A percentile compares a stretch with the other conserved stretches of the same genome.
Evolutionary conservation across 2,797 vertebrate genomes (phyloP).

Genomic region (Odontamblyopus lacepedii): DNA sequence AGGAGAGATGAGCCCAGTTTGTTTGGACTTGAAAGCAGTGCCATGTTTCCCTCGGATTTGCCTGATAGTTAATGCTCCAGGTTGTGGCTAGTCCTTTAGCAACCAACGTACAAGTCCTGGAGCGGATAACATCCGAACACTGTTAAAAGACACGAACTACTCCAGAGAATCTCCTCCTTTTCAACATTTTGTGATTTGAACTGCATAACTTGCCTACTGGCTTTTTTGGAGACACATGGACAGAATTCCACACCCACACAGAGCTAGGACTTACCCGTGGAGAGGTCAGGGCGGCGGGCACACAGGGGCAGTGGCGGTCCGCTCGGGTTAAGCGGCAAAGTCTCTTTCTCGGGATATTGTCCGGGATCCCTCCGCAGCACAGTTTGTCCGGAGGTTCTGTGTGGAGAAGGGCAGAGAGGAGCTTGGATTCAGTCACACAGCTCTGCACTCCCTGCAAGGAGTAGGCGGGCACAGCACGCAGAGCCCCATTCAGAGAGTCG

Average conservation of each 20-base stretch:
- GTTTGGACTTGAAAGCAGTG: slow-evolving; percentile 40
- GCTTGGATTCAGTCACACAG: slow-evolving; percentile 70
- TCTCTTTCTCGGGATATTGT: slow-evolving; percentile 20
- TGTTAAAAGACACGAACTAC: slow-evolving; percentile 20
- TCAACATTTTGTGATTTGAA: slow-evolving; percentile 19
- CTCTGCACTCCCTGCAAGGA: slow-evolving; percentile 69
- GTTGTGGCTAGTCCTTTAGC: slow-evolving; percentile 32
- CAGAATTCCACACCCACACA: slow-evolving; percentile 43
- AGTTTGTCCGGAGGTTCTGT: slow-evolving; percentile 63
- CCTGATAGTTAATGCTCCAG: slow-evolving; percentile 41
- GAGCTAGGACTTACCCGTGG: slow-evolving; percentile 61
- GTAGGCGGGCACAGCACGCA: slow-evolving; percentile 64
- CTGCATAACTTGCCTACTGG: slow-evolving; percentile 22
- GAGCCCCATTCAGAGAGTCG: slow-evolving; percentile 65
- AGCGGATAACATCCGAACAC: slow-evolving; percentile 37
- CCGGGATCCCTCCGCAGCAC: slow-evolving; percentile 38
- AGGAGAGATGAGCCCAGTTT: slow-evolving; percentile 38
- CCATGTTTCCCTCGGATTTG: slow-evolving; percentile 27
- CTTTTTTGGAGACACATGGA: slow-evolving; percentile 5
- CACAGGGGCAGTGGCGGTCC: slow-evolving; percentile 22
- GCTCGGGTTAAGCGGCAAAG: slow-evolving; percentile 35
- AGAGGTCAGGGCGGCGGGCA: slow-evolving; percentile 45
- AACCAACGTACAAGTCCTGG: slow-evolving; percentile 10
- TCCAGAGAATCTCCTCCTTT: slow-evolving; percentile 2
- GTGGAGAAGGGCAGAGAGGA: slow-evolving; percentile 67